These are phyloP conservation scores for Protonibea diacanthus DNA, from an alignment of 2,797 vertebrate species.

Conservation along the genomic window DNA sequence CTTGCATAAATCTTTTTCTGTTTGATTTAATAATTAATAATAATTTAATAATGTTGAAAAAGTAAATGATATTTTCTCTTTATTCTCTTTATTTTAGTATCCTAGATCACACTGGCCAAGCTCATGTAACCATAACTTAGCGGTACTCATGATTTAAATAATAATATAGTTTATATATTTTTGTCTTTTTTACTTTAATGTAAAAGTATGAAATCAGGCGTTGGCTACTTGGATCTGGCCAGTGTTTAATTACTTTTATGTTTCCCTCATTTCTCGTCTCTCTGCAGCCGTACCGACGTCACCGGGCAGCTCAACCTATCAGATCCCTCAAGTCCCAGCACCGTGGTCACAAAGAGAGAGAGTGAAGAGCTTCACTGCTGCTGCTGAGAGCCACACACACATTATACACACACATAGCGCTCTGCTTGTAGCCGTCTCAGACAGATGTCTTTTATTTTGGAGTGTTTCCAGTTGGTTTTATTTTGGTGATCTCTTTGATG, in stretches of 20 bases:
- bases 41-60: no score
- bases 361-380: constrained; percentile 65
- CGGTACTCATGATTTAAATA: no score
- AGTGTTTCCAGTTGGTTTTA: constrained; percentile 23
- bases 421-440: constrained; percentile 42
- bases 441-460: constrained; percentile 57
- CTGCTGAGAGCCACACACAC: constrained; percentile 69
- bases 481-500: constrained; percentile 44
- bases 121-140: no score
- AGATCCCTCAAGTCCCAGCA: constrained; percentile 98
- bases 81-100: no score
- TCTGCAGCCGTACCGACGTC: constrained; percentile 96
- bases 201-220: background rate
- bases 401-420: constrained; percentile 41
- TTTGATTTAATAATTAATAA: no score
- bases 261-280: constrained; percentile 48
- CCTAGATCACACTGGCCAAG: no score
- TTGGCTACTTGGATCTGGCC: background rate
- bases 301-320: constrained; percentile 98
- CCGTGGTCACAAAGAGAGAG: constrained; percentile 90
- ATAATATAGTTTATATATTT: no score
- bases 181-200: no score
- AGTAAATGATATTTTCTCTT: no score
- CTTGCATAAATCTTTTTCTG: no score
- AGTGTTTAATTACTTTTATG: background rate